These are phyloP conservation scores for Prionace glauca DNA, from an alignment of 2,797 vertebrate species.

Conservation along the genomic window DNA sequence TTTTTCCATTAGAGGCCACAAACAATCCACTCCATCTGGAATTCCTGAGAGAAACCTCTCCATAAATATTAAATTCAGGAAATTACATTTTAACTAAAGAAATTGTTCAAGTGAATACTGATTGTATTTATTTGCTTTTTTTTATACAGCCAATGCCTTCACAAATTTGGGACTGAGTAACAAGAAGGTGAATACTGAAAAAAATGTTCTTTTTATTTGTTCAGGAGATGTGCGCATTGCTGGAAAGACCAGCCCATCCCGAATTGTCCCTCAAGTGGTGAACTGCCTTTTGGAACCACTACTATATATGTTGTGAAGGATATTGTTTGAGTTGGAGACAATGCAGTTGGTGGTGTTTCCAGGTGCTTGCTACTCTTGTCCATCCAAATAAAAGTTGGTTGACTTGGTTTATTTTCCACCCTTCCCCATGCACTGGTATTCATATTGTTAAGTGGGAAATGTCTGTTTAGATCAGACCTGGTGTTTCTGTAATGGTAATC, in stretches of 20 bases:
- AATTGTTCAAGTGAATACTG: background rate
- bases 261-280: too few species aligned
- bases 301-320: too few species aligned
- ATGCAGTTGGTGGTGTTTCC: too few species aligned
- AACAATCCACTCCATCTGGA: background rate
- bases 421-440: background rate
- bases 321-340: too few species aligned
- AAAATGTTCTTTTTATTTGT: background rate
- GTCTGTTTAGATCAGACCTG: background rate
- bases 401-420: background rate
- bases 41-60: background rate
- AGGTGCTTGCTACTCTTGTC: too few species aligned
- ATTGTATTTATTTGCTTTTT: background rate
- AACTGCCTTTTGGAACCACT: too few species aligned
- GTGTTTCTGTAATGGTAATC: background rate
- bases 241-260: too few species aligned
- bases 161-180: background rate
- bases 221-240: too few species aligned
- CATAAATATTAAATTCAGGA: background rate
- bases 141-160: background rate
- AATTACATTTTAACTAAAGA: background rate
- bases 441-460: background rate
- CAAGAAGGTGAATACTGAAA: background rate
- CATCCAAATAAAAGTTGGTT: background rate
- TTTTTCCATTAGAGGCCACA: too few species aligned